phyloP scores from a whole-genome alignment of 2,113 vertebrate genomes.

The Nothocercus nigrocapillus region DNA sequence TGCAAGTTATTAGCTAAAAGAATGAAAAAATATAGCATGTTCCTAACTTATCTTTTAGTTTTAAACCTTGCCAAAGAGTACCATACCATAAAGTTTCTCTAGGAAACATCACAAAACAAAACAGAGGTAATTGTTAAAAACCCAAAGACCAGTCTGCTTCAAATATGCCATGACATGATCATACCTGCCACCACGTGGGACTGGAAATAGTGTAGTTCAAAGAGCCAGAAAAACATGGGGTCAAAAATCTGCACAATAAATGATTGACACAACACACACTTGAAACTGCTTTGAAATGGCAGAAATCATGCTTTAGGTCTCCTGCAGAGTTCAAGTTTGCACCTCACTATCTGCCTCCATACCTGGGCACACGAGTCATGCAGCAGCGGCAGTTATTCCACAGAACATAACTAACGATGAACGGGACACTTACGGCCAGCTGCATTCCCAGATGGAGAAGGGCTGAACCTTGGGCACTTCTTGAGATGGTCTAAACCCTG shows the following conservation, averaged over 20 bases:
- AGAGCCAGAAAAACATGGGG: background rate
- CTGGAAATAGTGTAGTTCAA: background rate
- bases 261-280: background rate
- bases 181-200: background rate
- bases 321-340: background rate
- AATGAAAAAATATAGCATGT: background rate
- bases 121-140: background rate
- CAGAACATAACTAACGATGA: background rate
- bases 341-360: background rate
- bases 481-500: background rate
- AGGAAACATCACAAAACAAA: background rate
- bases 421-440: background rate
- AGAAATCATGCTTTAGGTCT: background rate
- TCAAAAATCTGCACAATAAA: background rate
- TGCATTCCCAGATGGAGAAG: background rate
- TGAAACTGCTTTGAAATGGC: background rate
- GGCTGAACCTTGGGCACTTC: background rate
- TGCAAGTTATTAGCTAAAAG: background rate
- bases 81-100: background rate
- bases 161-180: background rate
- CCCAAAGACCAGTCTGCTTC: background rate
- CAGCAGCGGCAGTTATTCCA: background rate
- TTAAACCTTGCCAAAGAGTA: background rate
- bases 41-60: background rate
- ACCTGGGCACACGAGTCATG: accelerated